These are phyloP conservation scores for Tridacna crocea DNA, from an alignment of 2,888 invertebrate genomes.

Conservation along the genomic window DNA sequence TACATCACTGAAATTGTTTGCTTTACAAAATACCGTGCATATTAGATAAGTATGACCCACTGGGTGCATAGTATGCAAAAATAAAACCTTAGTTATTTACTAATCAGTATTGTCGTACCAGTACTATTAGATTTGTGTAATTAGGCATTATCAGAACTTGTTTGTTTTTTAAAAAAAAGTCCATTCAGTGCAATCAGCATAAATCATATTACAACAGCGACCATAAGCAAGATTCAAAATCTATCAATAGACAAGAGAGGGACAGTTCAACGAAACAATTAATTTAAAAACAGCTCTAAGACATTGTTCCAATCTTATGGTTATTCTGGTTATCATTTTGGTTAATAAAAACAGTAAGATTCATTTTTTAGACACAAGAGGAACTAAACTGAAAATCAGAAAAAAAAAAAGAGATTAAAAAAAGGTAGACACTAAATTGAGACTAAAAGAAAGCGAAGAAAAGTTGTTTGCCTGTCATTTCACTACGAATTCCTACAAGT, in stretches of 20 bases:
- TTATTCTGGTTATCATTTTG: neutral
- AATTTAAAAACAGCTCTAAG: neutral
- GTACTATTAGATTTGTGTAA: neutral
- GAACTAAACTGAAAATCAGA: slow-evolving; percentile 56
- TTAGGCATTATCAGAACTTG: neutral
- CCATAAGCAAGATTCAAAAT: neutral
- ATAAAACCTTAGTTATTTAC: neutral
- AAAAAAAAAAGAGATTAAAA: too few species aligned
- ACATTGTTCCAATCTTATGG: neutral
- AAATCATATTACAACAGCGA: neutral
- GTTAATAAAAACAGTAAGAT: slow-evolving; percentile 14
- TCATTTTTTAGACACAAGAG: slow-evolving; percentile 24
- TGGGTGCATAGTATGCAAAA: neutral
- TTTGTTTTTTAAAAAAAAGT: neutral
- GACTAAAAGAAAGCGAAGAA: neutral
- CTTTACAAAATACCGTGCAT: slow-evolving; percentile 1
- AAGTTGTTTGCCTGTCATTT: neutral
- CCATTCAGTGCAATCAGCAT: neutral
- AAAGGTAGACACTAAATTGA: slow-evolving; percentile 28
- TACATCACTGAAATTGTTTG: neutral
- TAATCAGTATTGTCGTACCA: neutral
- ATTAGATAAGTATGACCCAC: neutral
- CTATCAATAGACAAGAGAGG: neutral
- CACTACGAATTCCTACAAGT: too few species aligned
- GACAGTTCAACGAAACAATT: neutral